Evolutionary conservation across 2,113 vertebrate genomes (phyloP).

Genomic region (Xyrauchen texanus): DNA sequence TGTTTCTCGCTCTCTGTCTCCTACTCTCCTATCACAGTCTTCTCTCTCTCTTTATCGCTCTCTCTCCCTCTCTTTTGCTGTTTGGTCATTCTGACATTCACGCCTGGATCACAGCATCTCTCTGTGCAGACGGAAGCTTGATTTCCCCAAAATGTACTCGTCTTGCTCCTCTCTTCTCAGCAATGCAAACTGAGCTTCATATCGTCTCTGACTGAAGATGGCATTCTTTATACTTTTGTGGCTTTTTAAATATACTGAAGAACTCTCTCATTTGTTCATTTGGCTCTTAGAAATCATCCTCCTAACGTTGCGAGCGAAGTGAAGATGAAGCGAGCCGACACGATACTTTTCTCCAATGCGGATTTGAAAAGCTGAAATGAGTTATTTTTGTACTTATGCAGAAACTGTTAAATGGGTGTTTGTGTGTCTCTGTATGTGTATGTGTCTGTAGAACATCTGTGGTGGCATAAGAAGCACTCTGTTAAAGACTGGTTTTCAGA

Average conservation of each 20-base stretch:
- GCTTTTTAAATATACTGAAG: not conserved
- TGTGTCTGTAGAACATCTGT: constrained; percentile 6
- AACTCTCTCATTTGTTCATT: not conserved
- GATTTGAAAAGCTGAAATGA: constrained; percentile 19
- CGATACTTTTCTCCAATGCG: not conserved
- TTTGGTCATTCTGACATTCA: constrained; percentile 42
- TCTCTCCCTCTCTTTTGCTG: constrained; percentile 20
- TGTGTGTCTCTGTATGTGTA: constrained; percentile 3
- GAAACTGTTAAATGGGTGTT: not conserved
- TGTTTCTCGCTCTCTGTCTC: constrained; percentile 13
- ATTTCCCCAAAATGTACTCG: constrained; percentile 48
- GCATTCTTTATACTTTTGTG: not conserved
- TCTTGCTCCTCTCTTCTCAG: constrained; percentile 50
- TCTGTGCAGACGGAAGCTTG: constrained; percentile 45
- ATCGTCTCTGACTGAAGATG: constrained; percentile 49
- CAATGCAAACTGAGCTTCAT: constrained; percentile 57
- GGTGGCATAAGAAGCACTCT: not conserved
- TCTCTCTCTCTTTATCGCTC: constrained; percentile 18
- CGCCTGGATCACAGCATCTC: constrained; percentile 62
- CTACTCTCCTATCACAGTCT: constrained; percentile 6
- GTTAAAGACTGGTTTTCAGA: constrained; percentile 4
- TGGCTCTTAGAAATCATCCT: constrained; percentile 17
- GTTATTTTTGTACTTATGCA: not conserved
- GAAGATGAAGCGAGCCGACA: not conserved
- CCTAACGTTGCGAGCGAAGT: not conserved